These are phyloP conservation scores for Potamilus streckersoni DNA, from an alignment of 1,140 invertebrate genomes.

Conservation along the genomic window DNA sequence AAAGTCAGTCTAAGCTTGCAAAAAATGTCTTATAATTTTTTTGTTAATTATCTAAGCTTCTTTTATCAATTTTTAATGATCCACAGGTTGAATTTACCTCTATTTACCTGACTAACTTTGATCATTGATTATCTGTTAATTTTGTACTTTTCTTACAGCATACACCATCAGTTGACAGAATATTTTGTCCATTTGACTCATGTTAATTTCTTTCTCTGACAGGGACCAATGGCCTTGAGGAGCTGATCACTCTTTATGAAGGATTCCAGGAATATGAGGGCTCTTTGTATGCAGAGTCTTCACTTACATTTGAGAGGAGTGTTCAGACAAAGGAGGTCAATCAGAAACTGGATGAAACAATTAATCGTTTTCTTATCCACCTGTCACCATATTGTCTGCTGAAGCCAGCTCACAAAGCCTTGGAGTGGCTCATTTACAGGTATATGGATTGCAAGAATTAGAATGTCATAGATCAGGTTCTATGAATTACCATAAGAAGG, in stretches of 20 bases:
- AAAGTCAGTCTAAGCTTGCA: no score
- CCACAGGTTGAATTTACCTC: no score
- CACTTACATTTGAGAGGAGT: conserved; percentile 81
- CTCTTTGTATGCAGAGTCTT: conserved; percentile 81
- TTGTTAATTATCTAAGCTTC: no score
- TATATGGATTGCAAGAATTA: conserved; percentile 38
- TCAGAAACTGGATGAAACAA: conserved; percentile 78
- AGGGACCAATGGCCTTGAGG: conserved; percentile 82
- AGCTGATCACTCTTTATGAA: conserved; percentile 80
- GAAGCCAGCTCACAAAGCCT: conserved; percentile 84
- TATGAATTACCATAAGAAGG: no score
- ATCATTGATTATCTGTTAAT: no score
- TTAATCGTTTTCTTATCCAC: conserved; percentile 84
- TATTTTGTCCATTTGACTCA: no score
- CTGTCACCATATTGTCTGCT: conserved; percentile 89
- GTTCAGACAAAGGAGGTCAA: conserved; percentile 82
- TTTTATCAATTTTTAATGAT: no score
- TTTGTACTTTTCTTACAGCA: no score
- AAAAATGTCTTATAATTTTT: no score
- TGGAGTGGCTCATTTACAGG: conserved; percentile 92
- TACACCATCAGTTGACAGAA: no score
- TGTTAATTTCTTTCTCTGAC: conserved; percentile 3
- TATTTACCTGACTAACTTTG: no score
- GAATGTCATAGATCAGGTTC: no score
- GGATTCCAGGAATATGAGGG: conserved; percentile 80